Conservation (phyloP, 2,113 vertebrate species). For the Crocuta crocuta region DNA sequence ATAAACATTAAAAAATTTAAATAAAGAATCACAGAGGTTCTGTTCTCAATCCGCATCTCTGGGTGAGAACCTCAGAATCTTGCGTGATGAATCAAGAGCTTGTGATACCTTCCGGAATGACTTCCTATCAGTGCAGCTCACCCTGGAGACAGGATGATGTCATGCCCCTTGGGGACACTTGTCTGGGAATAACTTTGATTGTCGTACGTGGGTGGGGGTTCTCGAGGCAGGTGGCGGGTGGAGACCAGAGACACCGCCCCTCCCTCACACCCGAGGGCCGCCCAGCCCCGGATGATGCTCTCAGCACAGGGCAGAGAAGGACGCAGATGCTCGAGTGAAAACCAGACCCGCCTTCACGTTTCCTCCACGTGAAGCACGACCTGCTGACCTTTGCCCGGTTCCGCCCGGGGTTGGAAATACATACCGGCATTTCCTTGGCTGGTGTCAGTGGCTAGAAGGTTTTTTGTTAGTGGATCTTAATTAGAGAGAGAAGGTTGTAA, state of each 20-base stretch:
- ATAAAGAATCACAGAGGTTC: too few relatives aligned
- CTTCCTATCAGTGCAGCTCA: neutral
- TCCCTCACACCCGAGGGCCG: too few relatives aligned
- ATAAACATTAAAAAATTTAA: too few relatives aligned
- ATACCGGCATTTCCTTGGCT: neutral
- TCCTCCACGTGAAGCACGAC: accelerated
- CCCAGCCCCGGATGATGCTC: neutral
- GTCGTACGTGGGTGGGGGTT: neutral
- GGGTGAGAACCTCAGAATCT: neutral
- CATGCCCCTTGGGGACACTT: neutral
- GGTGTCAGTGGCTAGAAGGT: neutral
- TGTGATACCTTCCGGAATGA: too few relatives aligned
- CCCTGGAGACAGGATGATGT: neutral
- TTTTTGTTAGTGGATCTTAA: neutral
- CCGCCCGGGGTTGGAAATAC: neutral
- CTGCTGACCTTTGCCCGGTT: too few relatives aligned
- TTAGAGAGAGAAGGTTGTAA: neutral
- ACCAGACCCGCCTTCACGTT: too few relatives aligned
- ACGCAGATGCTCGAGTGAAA: neutral
- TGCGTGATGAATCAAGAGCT: too few relatives aligned
- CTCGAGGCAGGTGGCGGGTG: neutral
- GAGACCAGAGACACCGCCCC: accelerated
- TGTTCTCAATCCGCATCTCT: neutral
- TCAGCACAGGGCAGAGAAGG: neutral
- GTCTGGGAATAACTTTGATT: neutral